Evolutionary conservation across 2,888 invertebrate genomes (phyloP).

Genomic region (Philonicus albiceps): DNA sequence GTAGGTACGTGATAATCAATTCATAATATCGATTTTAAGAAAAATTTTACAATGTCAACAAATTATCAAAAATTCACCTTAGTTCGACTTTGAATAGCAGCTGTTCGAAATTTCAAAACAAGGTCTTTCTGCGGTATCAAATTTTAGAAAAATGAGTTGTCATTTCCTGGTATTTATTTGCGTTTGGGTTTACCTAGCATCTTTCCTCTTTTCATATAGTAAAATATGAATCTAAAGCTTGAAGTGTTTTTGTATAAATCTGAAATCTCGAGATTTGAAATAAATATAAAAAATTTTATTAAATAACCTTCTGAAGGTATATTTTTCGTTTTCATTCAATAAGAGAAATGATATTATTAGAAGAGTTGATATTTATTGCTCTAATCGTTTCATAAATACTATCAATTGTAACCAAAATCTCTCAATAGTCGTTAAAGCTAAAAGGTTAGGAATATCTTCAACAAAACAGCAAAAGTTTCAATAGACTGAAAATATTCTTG

Average conservation of each 20-base stretch:
- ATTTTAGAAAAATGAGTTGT: not conserved
- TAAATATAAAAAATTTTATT: too few species aligned
- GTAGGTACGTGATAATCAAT: too few species aligned
- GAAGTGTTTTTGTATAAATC: too few species aligned
- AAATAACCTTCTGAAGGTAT: too few species aligned
- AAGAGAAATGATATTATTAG: too few species aligned
- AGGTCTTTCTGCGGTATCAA: not conserved
- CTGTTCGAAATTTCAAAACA: not conserved
- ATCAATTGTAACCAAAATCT: not conserved
- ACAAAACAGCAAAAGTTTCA: not conserved
- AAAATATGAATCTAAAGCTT: too few species aligned
- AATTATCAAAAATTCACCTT: not conserved
- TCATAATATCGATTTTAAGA: too few species aligned
- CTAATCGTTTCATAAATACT: not conserved
- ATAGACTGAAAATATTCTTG: not conserved
- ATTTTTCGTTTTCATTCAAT: too few species aligned
- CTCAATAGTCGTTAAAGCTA: not conserved
- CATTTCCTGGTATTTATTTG: not conserved
- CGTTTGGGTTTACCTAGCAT: not conserved
- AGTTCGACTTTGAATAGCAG: not conserved
- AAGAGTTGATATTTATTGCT: not conserved
- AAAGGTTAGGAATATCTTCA: not conserved
- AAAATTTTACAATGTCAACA: not conserved
- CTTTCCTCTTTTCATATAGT: not conserved
- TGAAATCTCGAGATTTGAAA: too few species aligned